These are phyloP conservation scores for Isaurus tuberculatus DNA, from an alignment of 92 coral and sea anemone species.

Conservation along the genomic window DNA sequence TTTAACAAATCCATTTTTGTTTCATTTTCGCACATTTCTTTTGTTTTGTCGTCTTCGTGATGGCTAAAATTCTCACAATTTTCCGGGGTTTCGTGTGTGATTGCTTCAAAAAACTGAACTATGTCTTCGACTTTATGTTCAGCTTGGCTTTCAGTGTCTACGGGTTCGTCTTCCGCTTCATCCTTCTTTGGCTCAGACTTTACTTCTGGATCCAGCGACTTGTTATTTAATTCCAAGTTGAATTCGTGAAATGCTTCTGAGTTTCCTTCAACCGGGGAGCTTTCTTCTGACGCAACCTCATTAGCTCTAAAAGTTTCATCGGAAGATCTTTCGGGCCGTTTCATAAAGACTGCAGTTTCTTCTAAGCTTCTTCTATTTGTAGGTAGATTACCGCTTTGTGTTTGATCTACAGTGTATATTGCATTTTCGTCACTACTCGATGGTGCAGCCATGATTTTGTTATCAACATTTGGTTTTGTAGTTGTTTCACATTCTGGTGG, in stretches of 20 bases:
- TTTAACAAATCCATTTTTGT: neutral
- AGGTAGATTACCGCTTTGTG: neutral
- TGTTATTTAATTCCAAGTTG: neutral
- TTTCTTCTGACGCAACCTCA: constrained; percentile 17
- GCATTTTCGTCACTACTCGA: neutral
- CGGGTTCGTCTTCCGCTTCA: constrained; percentile 1
- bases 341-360: constrained; percentile 5
- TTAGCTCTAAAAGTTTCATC: neutral
- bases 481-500: neutral
- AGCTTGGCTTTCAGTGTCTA: constrained; percentile 21
- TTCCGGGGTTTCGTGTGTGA: constrained; percentile 26
- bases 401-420: neutral
- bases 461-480: too few relatives aligned
- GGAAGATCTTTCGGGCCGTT: constrained; percentile 2
- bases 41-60: neutral
- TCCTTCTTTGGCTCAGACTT: neutral
- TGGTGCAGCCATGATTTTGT: neutral
- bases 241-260: constrained; percentile 1
- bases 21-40: too few relatives aligned
- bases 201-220: neutral
- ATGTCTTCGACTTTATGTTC: constrained; percentile 38
- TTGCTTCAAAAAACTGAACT: constrained; percentile 26
- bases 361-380: constrained; percentile 3
- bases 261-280: neutral
- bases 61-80: neutral